These are phyloP conservation scores for Drosophila kokeensis DNA, from an alignment of 2,888 invertebrate genomes.

Conservation along the genomic window DNA sequence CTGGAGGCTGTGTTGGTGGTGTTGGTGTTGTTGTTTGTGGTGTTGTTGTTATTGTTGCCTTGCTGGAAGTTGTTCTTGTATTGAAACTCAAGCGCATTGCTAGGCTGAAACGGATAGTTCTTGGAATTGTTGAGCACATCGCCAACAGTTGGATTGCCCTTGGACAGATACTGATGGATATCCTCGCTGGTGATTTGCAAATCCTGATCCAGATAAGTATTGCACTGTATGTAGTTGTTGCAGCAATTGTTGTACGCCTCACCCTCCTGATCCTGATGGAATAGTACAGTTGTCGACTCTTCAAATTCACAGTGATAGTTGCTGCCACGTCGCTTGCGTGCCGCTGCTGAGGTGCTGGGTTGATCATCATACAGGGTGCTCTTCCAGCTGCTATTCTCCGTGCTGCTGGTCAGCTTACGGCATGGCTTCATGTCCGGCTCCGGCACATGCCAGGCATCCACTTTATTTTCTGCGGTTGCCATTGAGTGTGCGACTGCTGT, in stretches of 20 bases:
- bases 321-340: slow-evolving; percentile 80
- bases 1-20: slow-evolving; percentile 74
- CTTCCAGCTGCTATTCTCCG: slow-evolving; percentile 59
- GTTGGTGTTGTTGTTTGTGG: slow-evolving; percentile 66
- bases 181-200: slow-evolving; percentile 85
- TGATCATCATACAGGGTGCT: slow-evolving; percentile 67
- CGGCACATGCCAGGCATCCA: slow-evolving; percentile 73
- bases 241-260: slow-evolving; percentile 85
- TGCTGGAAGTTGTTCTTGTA: slow-evolving; percentile 85
- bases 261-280: slow-evolving; percentile 84
- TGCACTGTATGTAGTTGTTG: slow-evolving; percentile 85
- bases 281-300: slow-evolving; percentile 84
- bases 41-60: slow-evolving; percentile 49
- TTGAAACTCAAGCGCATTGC: slow-evolving; percentile 84
- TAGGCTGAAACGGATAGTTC: slow-evolving; percentile 84
- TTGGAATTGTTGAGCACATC: slow-evolving; percentile 84
- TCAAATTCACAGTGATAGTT: slow-evolving; percentile 81
- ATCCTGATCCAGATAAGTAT: slow-evolving; percentile 84
- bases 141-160: slow-evolving; percentile 79
- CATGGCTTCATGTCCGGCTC: slow-evolving; percentile 66
- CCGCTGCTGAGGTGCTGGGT: slow-evolving; percentile 74
- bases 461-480: slow-evolving; percentile 48
- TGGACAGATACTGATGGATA: slow-evolving; percentile 84
- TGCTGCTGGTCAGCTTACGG: slow-evolving; percentile 61
- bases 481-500: background rate